phyloP scores from a whole-genome alignment of 92 coral and sea anemone species.

The Epizoanthus scotinus region DNA sequence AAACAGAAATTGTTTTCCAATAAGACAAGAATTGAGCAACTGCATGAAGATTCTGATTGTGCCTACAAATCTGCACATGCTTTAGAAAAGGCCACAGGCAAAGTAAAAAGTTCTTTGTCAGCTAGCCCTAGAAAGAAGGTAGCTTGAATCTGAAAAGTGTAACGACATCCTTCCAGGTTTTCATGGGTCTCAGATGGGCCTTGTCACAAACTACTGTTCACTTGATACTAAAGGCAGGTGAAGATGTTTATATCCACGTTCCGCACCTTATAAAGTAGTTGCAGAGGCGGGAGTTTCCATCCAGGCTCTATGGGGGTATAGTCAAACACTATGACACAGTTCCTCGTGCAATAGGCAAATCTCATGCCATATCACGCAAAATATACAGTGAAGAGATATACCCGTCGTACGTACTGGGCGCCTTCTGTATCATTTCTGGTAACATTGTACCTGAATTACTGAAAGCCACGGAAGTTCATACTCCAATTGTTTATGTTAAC shows the following conservation, averaged over 20 bases:
- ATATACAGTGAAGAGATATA: slow-evolving; percentile 38
- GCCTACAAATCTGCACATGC: too few relatives aligned
- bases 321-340: slow-evolving; percentile 47
- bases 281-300: slow-evolving; percentile 36
- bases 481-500: slow-evolving; percentile 59
- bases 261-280: slow-evolving; percentile 50
- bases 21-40: too few relatives aligned
- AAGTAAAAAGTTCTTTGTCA: too few relatives aligned
- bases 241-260: slow-evolving; percentile 51
- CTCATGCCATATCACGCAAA: slow-evolving; percentile 52
- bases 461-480: slow-evolving; percentile 30
- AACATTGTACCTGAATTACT: slow-evolving; percentile 53
- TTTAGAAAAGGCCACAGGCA: too few relatives aligned
- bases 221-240: slow-evolving; percentile 63
- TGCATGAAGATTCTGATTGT: too few relatives aligned
- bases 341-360: slow-evolving; percentile 46
- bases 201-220: slow-evolving; percentile 10
- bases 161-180: slow-evolving; percentile 66
- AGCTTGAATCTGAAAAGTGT: slow-evolving; percentile 41
- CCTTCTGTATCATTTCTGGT: slow-evolving; percentile 48
- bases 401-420: slow-evolving; percentile 65
- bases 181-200: slow-evolving; percentile 67
- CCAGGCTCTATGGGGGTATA: slow-evolving; percentile 60
- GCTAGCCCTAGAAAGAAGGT: too few relatives aligned
- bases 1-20: too few relatives aligned